Evolutionary conservation across 1,140 invertebrate species (phyloP).

Genomic region (Brachionus angularis): DNA sequence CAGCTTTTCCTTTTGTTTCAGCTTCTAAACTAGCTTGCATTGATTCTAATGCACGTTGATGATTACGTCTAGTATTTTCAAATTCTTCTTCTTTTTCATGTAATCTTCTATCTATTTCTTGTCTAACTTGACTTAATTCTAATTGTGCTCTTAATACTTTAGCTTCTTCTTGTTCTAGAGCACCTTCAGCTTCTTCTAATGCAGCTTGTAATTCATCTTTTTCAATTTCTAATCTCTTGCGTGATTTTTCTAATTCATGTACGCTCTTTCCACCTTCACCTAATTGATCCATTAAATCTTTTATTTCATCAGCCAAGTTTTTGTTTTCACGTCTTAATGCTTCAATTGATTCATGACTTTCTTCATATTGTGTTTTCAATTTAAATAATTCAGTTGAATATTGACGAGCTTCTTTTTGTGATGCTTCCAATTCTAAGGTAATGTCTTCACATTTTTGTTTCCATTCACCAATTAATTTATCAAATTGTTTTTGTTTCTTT

Average conservation of each 20-base stretch:
- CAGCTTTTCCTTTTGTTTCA: constrained; percentile 96
- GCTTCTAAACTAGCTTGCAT: constrained; percentile 98
- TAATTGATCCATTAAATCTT: constrained; percentile 92
- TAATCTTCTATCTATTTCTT: constrained; percentile 95
- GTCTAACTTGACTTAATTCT: constrained; percentile 90
- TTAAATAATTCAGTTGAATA: constrained; percentile 98
- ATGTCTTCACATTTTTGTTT: constrained; percentile 97
- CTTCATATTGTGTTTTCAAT: constrained; percentile 93
- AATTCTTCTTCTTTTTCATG: constrained; percentile 98
- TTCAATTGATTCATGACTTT: constrained; percentile 89
- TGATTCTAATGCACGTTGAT: constrained; percentile 95
- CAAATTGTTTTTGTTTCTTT: constrained; percentile 99
- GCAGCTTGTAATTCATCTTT: constrained; percentile 98
- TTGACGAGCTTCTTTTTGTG: constrained; percentile 97
- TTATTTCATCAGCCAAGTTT: constrained; percentile 74
- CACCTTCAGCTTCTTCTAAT: constrained; percentile 95
- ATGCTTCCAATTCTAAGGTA: constrained; percentile 90
- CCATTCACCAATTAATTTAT: constrained; percentile 98
- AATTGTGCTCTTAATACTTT: constrained; percentile 83
- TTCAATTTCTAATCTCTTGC: constrained; percentile 94
- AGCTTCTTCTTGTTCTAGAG: constrained; percentile 77
- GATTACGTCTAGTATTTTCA: constrained; percentile 93
- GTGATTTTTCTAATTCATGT: constrained; percentile 95
- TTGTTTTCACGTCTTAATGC: constrained; percentile 97
- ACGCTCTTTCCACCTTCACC: constrained; percentile 84